Conservation (phyloP, 2,113 vertebrate species). For the Verasper variegatus region DNA sequence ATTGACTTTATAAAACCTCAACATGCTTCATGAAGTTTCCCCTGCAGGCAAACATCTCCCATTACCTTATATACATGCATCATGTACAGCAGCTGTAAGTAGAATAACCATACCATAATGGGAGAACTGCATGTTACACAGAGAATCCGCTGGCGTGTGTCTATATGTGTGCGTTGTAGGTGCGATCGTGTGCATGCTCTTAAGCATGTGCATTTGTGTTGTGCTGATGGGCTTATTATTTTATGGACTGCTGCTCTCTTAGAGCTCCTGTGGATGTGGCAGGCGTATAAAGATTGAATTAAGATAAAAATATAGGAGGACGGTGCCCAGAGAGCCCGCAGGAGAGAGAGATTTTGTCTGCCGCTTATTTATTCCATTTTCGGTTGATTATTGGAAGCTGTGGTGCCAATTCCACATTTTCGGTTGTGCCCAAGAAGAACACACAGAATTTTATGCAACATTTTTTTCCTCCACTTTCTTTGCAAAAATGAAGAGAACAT, state of each 20-base stretch:
- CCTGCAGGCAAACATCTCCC: not conserved
- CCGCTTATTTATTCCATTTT: constrained; percentile 76
- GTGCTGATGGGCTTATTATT: constrained; percentile 83
- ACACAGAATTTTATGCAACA: not conserved
- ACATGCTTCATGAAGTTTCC: not conserved
- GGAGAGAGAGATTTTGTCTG: constrained; percentile 77
- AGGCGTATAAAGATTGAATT: constrained; percentile 84
- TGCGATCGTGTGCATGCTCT: constrained; percentile 31
- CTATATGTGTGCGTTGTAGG: constrained; percentile 8
- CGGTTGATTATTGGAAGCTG: constrained; percentile 70
- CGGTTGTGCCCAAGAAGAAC: constrained; percentile 14
- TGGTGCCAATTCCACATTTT: constrained; percentile 64
- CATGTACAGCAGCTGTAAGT: constrained; percentile 19
- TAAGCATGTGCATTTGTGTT: constrained; percentile 64
- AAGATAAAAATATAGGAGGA: constrained; percentile 82
- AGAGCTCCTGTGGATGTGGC: constrained; percentile 76
- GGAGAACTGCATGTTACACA: too few relatives aligned
- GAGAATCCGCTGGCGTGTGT: constrained; percentile 5
- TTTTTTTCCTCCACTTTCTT: constrained; percentile 14
- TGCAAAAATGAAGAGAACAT: constrained; percentile 3
- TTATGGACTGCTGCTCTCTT: constrained; percentile 80
- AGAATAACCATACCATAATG: not conserved
- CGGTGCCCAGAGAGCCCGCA: constrained; percentile 63
- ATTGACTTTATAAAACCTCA: not conserved
- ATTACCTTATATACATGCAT: constrained; percentile 10